phyloP scores from a whole-genome alignment of 1,140 invertebrate genomes.

The Pogonomyrmex californicus region DNA sequence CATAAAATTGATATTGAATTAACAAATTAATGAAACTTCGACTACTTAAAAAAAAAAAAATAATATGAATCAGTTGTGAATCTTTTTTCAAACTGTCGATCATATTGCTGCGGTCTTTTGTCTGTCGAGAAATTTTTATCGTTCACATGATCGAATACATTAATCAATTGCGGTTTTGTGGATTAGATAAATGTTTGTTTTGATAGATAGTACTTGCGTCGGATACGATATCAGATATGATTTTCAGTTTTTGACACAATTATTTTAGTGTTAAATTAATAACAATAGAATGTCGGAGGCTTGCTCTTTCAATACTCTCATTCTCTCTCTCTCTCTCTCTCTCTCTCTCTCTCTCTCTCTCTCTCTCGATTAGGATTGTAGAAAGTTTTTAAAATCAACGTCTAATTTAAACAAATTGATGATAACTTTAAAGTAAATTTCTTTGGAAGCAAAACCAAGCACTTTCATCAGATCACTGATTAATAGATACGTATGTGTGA shows the following conservation, averaged over 20 bases:
- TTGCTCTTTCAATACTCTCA: not conserved
- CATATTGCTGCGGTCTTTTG: not conserved
- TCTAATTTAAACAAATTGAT: not conserved
- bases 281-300: not conserved
- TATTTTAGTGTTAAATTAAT: not conserved
- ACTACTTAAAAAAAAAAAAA: not conserved
- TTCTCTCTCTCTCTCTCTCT: too few species aligned
- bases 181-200: slow-evolving; percentile 11
- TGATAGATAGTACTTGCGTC: not conserved
- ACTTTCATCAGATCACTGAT: not conserved
- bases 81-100: not conserved
- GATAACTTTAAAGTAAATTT: not conserved
- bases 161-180: not conserved
- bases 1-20: not conserved
- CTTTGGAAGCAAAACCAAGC: not conserved
- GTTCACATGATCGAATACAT: not conserved
- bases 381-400: not conserved
- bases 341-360: not conserved
- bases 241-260: slow-evolving; percentile 4
- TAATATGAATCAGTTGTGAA: not conserved
- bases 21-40: not conserved
- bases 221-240: not conserved
- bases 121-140: not conserved
- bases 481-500: not conserved
- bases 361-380: not conserved